These are phyloP conservation scores for Thymallus thymallus DNA, from an alignment of 2,113 vertebrate species.

Conservation along the genomic window DNA sequence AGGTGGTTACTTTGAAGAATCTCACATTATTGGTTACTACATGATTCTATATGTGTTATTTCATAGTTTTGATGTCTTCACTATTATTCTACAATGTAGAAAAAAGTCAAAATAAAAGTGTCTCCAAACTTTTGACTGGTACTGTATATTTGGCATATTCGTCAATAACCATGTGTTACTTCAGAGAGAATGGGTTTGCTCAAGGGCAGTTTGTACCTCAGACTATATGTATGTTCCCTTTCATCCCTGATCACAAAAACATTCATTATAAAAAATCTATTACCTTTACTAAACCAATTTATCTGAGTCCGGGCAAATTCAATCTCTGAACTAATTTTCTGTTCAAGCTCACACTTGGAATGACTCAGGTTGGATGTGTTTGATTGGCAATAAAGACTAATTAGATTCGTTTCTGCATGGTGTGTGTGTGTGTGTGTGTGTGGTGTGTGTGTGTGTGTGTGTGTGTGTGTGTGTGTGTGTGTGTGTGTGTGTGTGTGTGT, in stretches of 20 bases:
- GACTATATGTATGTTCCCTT: not conserved
- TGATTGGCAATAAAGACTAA: slow-evolving; percentile 6
- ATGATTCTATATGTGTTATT: too few species aligned
- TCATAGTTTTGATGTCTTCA: too few species aligned
- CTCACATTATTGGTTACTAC: too few species aligned
- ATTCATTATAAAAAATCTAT: not conserved
- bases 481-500: slow-evolving; percentile 3
- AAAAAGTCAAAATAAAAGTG: too few species aligned
- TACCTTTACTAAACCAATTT: not conserved
- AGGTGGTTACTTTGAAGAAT: too few species aligned
- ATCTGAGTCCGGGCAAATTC: not conserved
- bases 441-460: slow-evolving; percentile 9
- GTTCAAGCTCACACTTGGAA: not conserved
- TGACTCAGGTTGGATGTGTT: not conserved
- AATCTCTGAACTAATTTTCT: not conserved
- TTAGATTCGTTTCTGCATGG: not conserved
- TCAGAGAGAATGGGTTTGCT: not conserved
- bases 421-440: slow-evolving; percentile 14
- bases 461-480: not conserved
- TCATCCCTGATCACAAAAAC: not conserved
- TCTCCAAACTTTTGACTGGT: too few species aligned
- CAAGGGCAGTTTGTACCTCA: not conserved
- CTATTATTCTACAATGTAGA: too few species aligned
- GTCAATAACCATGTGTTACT: not conserved
- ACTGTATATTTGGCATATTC: not conserved